These are phyloP conservation scores for Crotophaga sulcirostris DNA, from an alignment of 2,113 vertebrate species.

Conservation along the genomic window DNA sequence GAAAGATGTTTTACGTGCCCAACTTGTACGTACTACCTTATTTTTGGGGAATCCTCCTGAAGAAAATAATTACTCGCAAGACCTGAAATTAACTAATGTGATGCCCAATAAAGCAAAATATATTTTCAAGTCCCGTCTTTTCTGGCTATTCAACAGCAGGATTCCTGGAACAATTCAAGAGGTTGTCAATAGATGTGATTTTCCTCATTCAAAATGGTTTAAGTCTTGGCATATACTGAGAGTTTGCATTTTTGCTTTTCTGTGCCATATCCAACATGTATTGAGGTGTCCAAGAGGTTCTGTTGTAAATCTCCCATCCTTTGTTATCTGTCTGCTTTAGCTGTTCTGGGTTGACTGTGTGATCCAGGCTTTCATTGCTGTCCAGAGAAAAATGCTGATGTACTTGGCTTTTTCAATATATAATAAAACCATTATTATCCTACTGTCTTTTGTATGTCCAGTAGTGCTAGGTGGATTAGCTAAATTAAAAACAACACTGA, in stretches of 20 bases:
- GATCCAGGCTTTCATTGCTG: background rate
- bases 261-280: background rate
- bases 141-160: background rate
- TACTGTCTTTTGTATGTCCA: background rate
- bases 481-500: background rate
- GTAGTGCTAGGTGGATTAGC: background rate
- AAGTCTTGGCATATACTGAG: background rate
- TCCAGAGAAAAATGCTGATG: background rate
- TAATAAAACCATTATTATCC: background rate
- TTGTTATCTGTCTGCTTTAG: background rate
- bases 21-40: background rate
- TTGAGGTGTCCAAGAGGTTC: background rate
- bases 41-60: background rate
- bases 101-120: background rate
- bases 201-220: background rate
- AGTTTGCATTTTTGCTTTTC: slow-evolving; percentile 10
- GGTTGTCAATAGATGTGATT: background rate
- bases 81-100: background rate
- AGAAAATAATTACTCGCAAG: slow-evolving; percentile 1
- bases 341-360: background rate
- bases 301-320: background rate
- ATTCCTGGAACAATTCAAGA: background rate
- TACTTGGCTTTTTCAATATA: background rate
- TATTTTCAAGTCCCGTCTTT: slow-evolving; percentile 3
- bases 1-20: background rate